These are phyloP conservation scores for Lasioglossum marginatum DNA, from an alignment of 2,888 invertebrate species.

Conservation along the genomic window DNA sequence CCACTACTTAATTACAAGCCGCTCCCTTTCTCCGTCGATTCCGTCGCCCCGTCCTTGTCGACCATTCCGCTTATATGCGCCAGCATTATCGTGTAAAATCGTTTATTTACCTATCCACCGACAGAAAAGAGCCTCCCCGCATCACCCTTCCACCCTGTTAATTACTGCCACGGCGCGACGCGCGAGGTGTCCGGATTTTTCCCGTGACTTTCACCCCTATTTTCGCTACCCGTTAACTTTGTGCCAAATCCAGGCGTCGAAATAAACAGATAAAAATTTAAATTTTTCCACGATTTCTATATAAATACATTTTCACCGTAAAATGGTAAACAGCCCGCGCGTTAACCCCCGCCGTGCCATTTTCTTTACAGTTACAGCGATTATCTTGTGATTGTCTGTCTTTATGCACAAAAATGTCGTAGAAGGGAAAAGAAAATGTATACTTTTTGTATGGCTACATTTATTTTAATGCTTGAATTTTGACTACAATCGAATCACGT, in stretches of 20 bases:
- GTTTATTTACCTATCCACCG: conserved; percentile 31
- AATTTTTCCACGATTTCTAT: too few relatives aligned
- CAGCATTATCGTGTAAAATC: conserved; percentile 32
- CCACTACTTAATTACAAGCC: conserved; percentile 60
- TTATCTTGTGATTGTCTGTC: too few relatives aligned
- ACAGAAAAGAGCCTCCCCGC: background rate
- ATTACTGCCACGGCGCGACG: background rate
- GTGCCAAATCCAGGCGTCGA: background rate
- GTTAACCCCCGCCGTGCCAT: too few relatives aligned
- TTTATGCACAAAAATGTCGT: too few relatives aligned
- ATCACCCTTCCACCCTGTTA: background rate
- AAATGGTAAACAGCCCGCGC: background rate
- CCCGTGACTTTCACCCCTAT: background rate
- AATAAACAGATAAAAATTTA: background rate
- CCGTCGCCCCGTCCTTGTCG: background rate
- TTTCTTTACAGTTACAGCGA: too few relatives aligned
- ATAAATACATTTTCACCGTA: too few relatives aligned
- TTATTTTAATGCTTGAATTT: too few relatives aligned
- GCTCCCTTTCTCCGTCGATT: conserved; percentile 44
- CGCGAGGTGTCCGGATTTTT: background rate
- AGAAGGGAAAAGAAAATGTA: too few relatives aligned
- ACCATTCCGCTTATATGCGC: background rate
- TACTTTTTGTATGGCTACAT: too few relatives aligned
- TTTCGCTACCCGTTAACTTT: background rate
- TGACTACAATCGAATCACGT: too few relatives aligned